Conservation (phyloP, 2,888 invertebrate genomes). For the Hypomecis punctinalis region DNA sequence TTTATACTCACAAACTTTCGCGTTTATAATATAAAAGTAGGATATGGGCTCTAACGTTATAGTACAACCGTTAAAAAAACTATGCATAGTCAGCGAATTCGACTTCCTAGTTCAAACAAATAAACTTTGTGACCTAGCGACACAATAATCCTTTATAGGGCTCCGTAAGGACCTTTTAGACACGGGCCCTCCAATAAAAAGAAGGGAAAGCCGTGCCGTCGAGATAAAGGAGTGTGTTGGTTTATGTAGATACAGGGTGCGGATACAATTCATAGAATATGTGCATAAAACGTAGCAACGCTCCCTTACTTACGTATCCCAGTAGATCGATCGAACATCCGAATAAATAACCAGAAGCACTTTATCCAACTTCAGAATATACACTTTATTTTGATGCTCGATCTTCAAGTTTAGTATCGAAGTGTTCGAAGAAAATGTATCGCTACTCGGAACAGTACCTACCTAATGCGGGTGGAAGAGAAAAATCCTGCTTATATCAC, state of each 20-base stretch:
- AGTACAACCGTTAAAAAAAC: no score
- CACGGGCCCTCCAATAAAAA: slow-evolving; percentile 8
- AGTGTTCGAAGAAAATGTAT: slow-evolving; percentile 22
- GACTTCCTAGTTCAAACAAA: neutral
- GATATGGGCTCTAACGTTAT: no score
- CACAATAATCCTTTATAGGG: slow-evolving; percentile 16
- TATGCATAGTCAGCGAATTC: neutral
- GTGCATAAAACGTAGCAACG: slow-evolving; percentile 26
- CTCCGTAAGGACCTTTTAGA: slow-evolving; percentile 13
- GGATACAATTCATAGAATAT: slow-evolving; percentile 33
- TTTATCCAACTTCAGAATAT: slow-evolving; percentile 23
- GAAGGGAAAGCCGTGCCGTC: slow-evolving; percentile 13
- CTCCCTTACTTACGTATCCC: slow-evolving; percentile 25
- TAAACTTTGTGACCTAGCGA: slow-evolving; percentile 13
- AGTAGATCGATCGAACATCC: slow-evolving; percentile 27
- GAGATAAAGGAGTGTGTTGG: slow-evolving; percentile 20
- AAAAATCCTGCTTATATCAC: slow-evolving; percentile 54
- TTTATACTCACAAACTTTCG: no score
- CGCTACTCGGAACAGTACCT: slow-evolving; percentile 25
- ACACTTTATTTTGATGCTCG: slow-evolving; percentile 29
- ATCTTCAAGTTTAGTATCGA: slow-evolving; percentile 28
- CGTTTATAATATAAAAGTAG: no score
- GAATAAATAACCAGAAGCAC: slow-evolving; percentile 24
- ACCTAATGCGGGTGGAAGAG: slow-evolving; percentile 44
- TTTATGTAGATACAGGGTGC: slow-evolving; percentile 22